Base-by-base conservation (phyloP, 2,888 invertebrate genomes). In the Temnothorax ravouxi region DNA sequence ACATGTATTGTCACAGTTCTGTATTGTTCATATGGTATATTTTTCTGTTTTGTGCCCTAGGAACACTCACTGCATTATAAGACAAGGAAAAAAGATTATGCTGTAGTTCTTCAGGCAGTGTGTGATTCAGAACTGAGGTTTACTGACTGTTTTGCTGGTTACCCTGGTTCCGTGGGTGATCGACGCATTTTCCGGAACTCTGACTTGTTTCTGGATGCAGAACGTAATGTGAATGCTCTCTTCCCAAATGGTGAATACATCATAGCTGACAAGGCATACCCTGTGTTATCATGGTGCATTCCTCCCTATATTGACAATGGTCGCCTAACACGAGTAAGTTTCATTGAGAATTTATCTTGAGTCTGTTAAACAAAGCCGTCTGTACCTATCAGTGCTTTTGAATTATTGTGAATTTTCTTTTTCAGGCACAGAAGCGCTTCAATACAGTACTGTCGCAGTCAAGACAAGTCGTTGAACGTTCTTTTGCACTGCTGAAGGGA, bases 181-280 rank as follows among this genome's bases (percentile, higher is more conserved):
- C 61, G 34, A 4, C 59, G 91, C 56, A 89, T 91, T 69, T 91
- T 91, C 52, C 84, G 85, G 61, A 91, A 91, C 81, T 91, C 91
- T 34, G 87, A 90, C 79, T 79, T 91, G 13, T 91, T 84, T 62
- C 41, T 47, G 59, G 61, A 64, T 52, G 59, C 87, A 18, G 18
- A 18, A 11, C 64, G 38, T 25, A 84, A 87, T 56, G 21, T 21
- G 34, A 25, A 52, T 41, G 69, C 80, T 47, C 64, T 74, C 52
- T 88, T 88, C 69, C 41, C 59, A 41, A 77, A 84, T 4, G 71
- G 86, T 18, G 86, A 89, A 59, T 84, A 66, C 18, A 74, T 84
- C 4, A 84, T 84, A 72, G 81, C 89, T 15, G 91, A 91, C 69
- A 90, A 87, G 79, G 88, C 89, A 4, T 91, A 91, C 69, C 89